Base-by-base conservation (phyloP, 1,140 invertebrate genomes). In the Trichogramma pretiosum region DNA sequence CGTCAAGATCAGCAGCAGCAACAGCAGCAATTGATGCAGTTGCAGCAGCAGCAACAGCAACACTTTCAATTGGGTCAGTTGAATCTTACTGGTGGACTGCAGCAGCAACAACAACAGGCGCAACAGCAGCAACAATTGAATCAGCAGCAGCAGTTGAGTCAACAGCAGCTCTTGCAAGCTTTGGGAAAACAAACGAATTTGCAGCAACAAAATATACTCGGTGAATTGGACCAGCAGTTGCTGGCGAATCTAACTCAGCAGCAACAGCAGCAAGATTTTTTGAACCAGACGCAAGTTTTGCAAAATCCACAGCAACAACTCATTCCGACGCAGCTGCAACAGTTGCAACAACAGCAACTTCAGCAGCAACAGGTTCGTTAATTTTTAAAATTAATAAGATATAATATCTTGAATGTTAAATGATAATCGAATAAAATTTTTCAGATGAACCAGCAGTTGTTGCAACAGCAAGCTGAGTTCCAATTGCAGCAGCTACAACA, bases 391-490 rank as follows among this genome's bases (percentile, higher is more conserved):
- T n/a, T n/a, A 34, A n/a, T 34, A 16, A 34, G 11, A 34, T 34
- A n/a, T 34, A 34, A 11, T 34, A 34, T 34, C 5, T 34, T 34
- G 33, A n/a, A 34, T 34, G 16, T 5, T 11, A 34, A 8, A 34
- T 34, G 16, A 34, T 11, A 34, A 34, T 34, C 16, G 50, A 5
- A 11, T 34, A 8, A n/a, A 34, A 5, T 5, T 32, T 42, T 47
- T 18, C 22, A 47, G 50, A 42, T 52, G 5, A 53, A 58, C 52
- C 59, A 64, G 5, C 60, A 68, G 22, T 55, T 63, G 34, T 53
- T 66, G 54, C 67, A 68, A 40, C 42, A 59, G 18, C 65, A 68
- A 53, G 18, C 61, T 9, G 63, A 69, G 8, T 70, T 66, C 53
- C 63, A 62, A 37, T 56, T 58, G 37, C 60, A 55, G 35, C 58